Base-by-base conservation (phyloP, 2,888 invertebrate genomes). In the Venustoraphidia nigricollis region DNA sequence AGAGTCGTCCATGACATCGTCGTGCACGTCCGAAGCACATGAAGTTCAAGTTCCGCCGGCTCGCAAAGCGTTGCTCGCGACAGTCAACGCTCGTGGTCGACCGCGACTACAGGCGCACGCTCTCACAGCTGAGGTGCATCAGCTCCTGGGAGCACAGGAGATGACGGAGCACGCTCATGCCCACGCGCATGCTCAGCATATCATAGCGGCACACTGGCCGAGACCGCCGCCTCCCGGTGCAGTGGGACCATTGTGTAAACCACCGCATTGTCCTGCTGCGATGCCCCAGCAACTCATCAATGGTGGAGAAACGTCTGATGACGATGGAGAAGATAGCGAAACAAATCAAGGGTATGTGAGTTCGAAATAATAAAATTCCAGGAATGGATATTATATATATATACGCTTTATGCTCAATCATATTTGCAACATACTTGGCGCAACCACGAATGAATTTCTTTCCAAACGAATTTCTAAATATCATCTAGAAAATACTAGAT, bases 281-380 rank as follows among this genome's bases (percentile, higher is more conserved):
- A 27, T 27, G 27, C 27, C 27, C 27, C 27, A 27, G 6, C 27
- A 27, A 6, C 27, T 27, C 54, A 44, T 59, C 51, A 46, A 68
- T 14, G 62, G 69, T 14, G 60, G 70, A 3, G 65, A 72, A 54
- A 67, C 72, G 49, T 77, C 77, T 34, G 78, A 78, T 41, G 59
- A 73, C 1, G 76, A 77, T 55, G 72, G 71, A 1, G 78, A 78
- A 51, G 79, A 79, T 56, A 70, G 70, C 53, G 77, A 77, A 54
- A 17, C 17, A 34, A 41, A 43, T 44, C 63, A 61, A 41, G 58
- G 61, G 65, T 65, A 56, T 55, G 57, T 53, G 45, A 44, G 41
- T 9, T 11, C 4, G 4, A 17, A 3, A 34, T 34, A n/a, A 10
- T 38, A 38, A 8, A 5, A 38, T 13, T 11, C 9, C 38, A n/a